Evolutionary conservation across 2,797 vertebrate species (phyloP), one percentile per base, ranked within the genome.

Genomic region (Harpagifer antarcticus): DNA sequence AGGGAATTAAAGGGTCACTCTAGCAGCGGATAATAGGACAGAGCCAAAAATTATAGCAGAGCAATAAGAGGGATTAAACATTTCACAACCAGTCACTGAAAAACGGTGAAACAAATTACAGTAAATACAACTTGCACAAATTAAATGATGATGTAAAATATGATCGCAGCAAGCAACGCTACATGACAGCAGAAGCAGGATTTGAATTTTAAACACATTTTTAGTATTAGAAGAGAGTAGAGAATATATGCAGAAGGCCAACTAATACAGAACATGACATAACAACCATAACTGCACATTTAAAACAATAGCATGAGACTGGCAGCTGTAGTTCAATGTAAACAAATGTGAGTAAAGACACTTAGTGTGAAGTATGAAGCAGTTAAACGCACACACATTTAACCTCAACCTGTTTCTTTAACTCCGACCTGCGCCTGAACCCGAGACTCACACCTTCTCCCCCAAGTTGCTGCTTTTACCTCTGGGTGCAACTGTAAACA

Each of bases 351-450:
- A 61, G 55, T 56, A 33, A 54, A 70, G 72, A 60, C 68, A 54
- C 55, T 52, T 1, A 10, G 59, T 6, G 19, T 33, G 0, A 40
- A 47, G 49, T 13, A 12, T 52, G 31, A 71, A 72, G 61, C 54
- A 60, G 13, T 43, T 16, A n/a, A 52, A 3, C 33, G 31, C 3
- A 2, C 12, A 5, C 10, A 77, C 69, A 78, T 83, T 81, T 83
- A 49, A 86, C 81, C 72, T 69, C 59, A 1, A 57, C 68, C 59
- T 68, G 57, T 63, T 79, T 65, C 68, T 74, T 79, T 76, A 72
- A 81, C 77, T 49, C 62, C 72, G 77, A 72, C 87, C 84, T 45
- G 15, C 8, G 3, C 20, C 52, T 92, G 88, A 88, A 85, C 86
- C 76, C 63, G 58, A 45, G 61, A 37, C 61, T 73, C 68, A 53